Evolutionary conservation across 64 coral and sea anemone genomes (phyloP).

Genomic region (Orbicella faveolata): DNA sequence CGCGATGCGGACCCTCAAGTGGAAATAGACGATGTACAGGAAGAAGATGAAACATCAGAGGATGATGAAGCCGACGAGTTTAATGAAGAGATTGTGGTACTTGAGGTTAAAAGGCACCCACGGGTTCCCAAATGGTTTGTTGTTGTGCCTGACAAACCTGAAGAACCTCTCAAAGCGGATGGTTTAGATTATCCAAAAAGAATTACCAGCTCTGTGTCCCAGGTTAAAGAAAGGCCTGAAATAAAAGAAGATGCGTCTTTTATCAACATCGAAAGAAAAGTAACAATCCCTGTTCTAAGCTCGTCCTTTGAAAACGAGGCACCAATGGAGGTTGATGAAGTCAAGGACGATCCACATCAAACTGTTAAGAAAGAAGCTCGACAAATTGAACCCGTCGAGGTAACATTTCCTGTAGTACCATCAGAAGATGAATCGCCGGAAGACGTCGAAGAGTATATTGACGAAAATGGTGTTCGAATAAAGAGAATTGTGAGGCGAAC

Average conservation of each 20-base stretch:
- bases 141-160: neutral
- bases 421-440: neutral
- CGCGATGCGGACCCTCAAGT: neutral
- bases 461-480: conserved; percentile 56
- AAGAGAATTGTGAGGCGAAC: conserved; percentile 31
- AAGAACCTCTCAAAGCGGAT: neutral
- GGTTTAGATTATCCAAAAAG: neutral
- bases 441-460: neutral
- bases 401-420: neutral
- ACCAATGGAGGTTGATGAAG: conserved; percentile 53
- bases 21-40: neutral
- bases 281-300: neutral
- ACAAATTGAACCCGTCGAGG: conserved; percentile 8
- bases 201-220: neutral
- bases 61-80: conserved; percentile 14
- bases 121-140: conserved; percentile 9
- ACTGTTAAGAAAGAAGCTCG: neutral
- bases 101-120: conserved; percentile 6
- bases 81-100: conserved; percentile 19
- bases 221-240: neutral
- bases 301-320: neutral
- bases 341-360: conserved; percentile 8
- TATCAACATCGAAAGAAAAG: neutral
- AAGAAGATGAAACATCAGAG: conserved; percentile 8
- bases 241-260: neutral